phyloP scores from a whole-genome alignment of 2,113 vertebrate species.

The Colossoma macropomum region DNA sequence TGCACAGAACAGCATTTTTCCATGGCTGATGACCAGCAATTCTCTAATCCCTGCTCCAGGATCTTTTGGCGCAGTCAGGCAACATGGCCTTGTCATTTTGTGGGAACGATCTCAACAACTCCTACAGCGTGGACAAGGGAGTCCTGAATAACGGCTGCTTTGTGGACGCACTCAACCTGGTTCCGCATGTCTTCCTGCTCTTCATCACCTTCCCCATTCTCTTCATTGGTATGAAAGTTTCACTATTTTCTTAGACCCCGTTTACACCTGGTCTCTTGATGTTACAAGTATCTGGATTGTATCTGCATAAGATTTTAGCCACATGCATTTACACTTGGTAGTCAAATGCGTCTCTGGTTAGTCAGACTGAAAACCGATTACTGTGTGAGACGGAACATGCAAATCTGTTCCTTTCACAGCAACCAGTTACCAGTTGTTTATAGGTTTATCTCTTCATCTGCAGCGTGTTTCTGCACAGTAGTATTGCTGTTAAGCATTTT shows the following conservation, averaged over 20 bases:
- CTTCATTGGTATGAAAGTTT: slow-evolving; percentile 88
- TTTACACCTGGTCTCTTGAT: too few relatives aligned
- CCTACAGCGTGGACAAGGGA: slow-evolving; percentile 85
- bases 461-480: too few relatives aligned
- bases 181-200: slow-evolving; percentile 95
- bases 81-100: slow-evolving; percentile 89
- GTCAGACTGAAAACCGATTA: too few relatives aligned
- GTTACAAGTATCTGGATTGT: too few relatives aligned
- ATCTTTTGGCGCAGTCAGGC: slow-evolving; percentile 45
- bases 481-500: too few relatives aligned
- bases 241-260: slow-evolving; percentile 7
- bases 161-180: slow-evolving; percentile 96
- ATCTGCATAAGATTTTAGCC: too few relatives aligned
- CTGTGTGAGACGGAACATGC: too few relatives aligned
- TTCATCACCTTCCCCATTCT: slow-evolving; percentile 99
- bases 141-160: slow-evolving; percentile 94
- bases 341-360: too few relatives aligned
- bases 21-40: not conserved
- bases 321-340: too few relatives aligned
- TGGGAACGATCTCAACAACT: slow-evolving; percentile 78
- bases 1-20: not conserved
- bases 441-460: too few relatives aligned
- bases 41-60: slow-evolving; percentile 50
- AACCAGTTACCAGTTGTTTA: too few relatives aligned
- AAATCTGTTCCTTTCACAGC: too few relatives aligned